Evolutionary conservation across 1,140 invertebrate genomes (phyloP).

Genomic region (Cotesia vestalis): DNA sequence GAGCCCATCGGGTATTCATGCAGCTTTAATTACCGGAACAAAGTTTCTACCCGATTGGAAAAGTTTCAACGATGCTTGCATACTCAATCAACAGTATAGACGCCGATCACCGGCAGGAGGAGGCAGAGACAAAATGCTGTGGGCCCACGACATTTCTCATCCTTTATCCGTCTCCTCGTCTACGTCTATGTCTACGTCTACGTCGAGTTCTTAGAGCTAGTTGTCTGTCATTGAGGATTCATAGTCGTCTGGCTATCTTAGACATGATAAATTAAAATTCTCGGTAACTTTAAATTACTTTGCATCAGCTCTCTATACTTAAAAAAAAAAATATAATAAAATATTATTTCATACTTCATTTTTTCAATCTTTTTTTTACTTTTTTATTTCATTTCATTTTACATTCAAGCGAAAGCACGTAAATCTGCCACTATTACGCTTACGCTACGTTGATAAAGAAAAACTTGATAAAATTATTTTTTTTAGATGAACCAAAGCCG

Average conservation of each 20-base stretch:
- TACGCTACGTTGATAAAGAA: no score
- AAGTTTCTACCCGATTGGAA: slow-evolving; percentile 64
- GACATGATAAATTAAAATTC: slow-evolving; percentile 48
- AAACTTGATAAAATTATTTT: no score
- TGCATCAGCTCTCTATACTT: slow-evolving; percentile 23
- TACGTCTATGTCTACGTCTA: slow-evolving; percentile 14
- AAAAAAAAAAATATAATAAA: background rate
- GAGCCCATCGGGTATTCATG: slow-evolving; percentile 63
- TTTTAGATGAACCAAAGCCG: no score
- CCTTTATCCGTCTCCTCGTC: slow-evolving; percentile 23
- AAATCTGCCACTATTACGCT: no score
- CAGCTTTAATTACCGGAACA: slow-evolving; percentile 65
- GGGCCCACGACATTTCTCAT: slow-evolving; percentile 31
- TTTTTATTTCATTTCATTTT: background rate
- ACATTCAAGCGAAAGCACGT: no score
- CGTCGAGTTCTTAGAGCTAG: slow-evolving; percentile 46
- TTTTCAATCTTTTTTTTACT: background rate
- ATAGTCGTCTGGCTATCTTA: slow-evolving; percentile 39
- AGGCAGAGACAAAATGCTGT: slow-evolving; percentile 37
- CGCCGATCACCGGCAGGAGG: background rate
- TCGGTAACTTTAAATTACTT: slow-evolving; percentile 52
- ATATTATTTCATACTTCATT: background rate
- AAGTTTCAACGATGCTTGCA: slow-evolving; percentile 63
- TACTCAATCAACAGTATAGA: slow-evolving; percentile 52
- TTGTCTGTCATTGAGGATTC: slow-evolving; percentile 55